A percentile compares a stretch with the other conserved stretches of the same genome.
Evolutionary conservation across 2,888 invertebrate species (phyloP).

Genomic region (Opisthograptis luteolata): DNA sequence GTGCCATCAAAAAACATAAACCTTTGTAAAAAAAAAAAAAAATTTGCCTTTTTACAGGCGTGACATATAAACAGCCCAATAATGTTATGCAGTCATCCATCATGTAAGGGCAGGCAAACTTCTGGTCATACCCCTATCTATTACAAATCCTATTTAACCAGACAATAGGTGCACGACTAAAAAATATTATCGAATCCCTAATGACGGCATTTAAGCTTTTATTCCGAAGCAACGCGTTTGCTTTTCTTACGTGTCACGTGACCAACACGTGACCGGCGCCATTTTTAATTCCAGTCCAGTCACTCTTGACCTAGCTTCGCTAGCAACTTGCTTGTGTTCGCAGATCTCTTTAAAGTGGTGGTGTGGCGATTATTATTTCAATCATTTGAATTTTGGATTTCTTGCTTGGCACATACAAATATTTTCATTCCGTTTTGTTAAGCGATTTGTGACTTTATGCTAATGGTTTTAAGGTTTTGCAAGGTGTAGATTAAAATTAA

Average conservation of each 20-base stretch:
- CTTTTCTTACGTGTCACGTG: constrained; percentile 74
- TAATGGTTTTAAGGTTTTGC: background rate
- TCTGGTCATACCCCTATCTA: constrained; percentile 64
- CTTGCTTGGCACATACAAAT: constrained; percentile 31
- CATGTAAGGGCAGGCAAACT: constrained; percentile 22
- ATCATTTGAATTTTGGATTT: constrained; percentile 71
- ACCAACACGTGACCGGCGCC: constrained; percentile 68
- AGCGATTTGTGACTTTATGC: constrained; percentile 31
- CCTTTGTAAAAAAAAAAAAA: no score
- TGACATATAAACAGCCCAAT: no score
- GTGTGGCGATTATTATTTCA: constrained; percentile 69
- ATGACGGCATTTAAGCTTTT: constrained; percentile 78
- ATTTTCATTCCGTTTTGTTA: constrained; percentile 13
- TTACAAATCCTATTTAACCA: constrained; percentile 69
- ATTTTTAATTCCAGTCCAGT: constrained; percentile 60
- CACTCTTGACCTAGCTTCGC: constrained; percentile 30
- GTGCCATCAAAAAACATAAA: no score
- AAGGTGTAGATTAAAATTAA: constrained; percentile 11
- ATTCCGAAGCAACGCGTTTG: constrained; percentile 78
- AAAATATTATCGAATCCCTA: constrained; percentile 73
- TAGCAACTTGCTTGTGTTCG: background rate
- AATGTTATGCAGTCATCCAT: constrained; percentile 26
- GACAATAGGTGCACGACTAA: constrained; percentile 56
- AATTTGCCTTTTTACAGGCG: no score
- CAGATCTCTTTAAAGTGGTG: constrained; percentile 41